Percentiles rank a stretch among this genome's conserved stretches.
These are phyloP conservation scores for Merops nubicus DNA, from an alignment of 2,113 vertebrate species.

Conservation along the genomic window DNA sequence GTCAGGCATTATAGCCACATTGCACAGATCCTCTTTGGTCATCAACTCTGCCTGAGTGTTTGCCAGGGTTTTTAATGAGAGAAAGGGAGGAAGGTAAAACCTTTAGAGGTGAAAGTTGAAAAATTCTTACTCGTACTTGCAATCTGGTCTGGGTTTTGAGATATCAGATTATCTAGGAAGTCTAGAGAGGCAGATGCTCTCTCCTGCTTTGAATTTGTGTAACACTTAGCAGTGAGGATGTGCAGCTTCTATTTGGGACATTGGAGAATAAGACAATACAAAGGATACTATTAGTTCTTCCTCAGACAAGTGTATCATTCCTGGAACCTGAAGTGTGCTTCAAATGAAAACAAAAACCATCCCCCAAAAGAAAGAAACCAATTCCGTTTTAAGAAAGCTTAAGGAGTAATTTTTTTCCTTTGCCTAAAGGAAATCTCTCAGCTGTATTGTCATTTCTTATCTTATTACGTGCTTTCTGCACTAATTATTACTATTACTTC, in stretches of 20 bases:
- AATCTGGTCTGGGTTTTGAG: background rate
- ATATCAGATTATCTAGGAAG: background rate
- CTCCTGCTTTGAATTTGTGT: background rate
- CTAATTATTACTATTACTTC: conserved; percentile 36
- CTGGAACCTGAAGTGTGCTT: background rate
- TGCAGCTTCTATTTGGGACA: background rate
- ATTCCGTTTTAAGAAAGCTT: conserved; percentile 13
- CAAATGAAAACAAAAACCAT: background rate
- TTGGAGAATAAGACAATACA: background rate
- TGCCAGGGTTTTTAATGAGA: background rate
- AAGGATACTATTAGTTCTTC: conserved; percentile 1
- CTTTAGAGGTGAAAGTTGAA: background rate
- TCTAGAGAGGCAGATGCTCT: background rate
- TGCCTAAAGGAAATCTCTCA: background rate
- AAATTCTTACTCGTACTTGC: background rate
- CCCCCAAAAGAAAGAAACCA: background rate
- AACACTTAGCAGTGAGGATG: background rate
- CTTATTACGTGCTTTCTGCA: background rate
- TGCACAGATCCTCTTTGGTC: background rate
- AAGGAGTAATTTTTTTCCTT: background rate
- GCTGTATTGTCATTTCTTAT: conserved; percentile 22
- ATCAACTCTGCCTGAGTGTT: background rate
- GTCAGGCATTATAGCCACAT: background rate
- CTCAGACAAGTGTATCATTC: background rate
- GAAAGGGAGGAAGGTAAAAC: background rate